Conservation (phyloP, 2,797 vertebrate genomes). For the Chanos chanos region DNA sequence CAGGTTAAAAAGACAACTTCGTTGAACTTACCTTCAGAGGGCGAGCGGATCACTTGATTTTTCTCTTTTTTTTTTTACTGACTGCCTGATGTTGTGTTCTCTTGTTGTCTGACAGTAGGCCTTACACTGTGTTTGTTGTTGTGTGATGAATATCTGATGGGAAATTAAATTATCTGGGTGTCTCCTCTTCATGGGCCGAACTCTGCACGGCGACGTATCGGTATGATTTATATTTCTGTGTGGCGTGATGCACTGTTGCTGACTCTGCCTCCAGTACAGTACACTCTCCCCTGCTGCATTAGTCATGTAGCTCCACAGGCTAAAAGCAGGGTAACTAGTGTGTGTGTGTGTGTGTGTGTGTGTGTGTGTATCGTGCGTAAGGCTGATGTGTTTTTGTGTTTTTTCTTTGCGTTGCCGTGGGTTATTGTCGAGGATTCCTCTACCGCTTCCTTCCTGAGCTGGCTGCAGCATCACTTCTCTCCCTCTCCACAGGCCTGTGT, state of each 20-base stretch:
- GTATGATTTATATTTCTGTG: slow-evolving; percentile 1
- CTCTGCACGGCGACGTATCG: background rate
- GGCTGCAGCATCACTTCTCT: slow-evolving; percentile 13
- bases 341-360: slow-evolving; percentile 17
- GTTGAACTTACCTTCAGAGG: too few species aligned
- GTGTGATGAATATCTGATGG: slow-evolving; percentile 5
- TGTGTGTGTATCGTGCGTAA: slow-evolving; percentile 15
- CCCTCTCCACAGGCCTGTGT: slow-evolving; percentile 11
- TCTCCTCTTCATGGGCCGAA: background rate
- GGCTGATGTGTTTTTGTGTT: background rate
- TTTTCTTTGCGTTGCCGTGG: slow-evolving; percentile 3
- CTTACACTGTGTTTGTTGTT: background rate
- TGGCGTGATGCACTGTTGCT: background rate
- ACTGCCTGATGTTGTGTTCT: background rate
- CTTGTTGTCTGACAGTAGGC: background rate
- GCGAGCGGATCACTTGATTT: too few species aligned
- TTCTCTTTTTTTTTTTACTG: too few species aligned
- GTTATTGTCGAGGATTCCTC: slow-evolving; percentile 14
- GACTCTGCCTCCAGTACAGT: slow-evolving; percentile 9
- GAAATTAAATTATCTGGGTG: background rate
- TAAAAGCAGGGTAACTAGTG: background rate
- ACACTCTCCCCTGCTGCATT: background rate
- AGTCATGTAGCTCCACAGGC: background rate
- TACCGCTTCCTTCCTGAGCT: background rate
- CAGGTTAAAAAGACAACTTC: background rate